These are phyloP conservation scores for Semnopithecus entellus DNA, from an alignment of 2,113 vertebrate genomes.

Conservation along the genomic window DNA sequence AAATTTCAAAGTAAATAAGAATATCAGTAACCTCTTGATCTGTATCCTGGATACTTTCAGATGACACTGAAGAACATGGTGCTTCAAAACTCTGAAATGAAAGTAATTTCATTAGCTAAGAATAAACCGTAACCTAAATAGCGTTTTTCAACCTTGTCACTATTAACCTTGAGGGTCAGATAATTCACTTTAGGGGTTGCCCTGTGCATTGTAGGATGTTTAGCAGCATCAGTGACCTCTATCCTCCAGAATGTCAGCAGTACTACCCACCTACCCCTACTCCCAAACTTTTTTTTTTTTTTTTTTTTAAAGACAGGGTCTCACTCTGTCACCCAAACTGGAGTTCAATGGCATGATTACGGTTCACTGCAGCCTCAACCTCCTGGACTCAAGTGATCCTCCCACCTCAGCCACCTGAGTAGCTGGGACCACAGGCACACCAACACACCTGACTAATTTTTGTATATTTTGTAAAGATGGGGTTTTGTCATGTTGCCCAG, in stretches of 20 bases:
- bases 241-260: not conserved
- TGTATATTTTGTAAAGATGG: too few relatives aligned
- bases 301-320: too few relatives aligned
- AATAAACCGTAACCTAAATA: not conserved
- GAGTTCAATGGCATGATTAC: too few relatives aligned
- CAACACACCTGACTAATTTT: too few relatives aligned
- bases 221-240: not conserved
- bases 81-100: constrained; percentile 78
- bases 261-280: not conserved
- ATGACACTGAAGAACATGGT: constrained; percentile 54
- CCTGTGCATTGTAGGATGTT: not conserved
- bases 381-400: too few relatives aligned
- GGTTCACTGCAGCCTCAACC: too few relatives aligned
- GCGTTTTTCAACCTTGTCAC: not conserved
- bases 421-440: too few relatives aligned
- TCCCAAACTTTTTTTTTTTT: too few relatives aligned
- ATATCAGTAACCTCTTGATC: constrained; percentile 88
- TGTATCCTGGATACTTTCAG: constrained; percentile 70
- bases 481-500: too few relatives aligned
- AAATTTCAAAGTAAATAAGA: constrained; percentile 55
- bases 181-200: not conserved
- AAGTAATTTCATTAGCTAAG: constrained; percentile 52
- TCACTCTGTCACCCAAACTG: too few relatives aligned
- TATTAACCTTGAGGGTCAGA: not conserved
- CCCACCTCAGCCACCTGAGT: too few relatives aligned